These are phyloP conservation scores for Limanda limanda DNA, from an alignment of 2,113 vertebrate species.

Conservation along the genomic window DNA sequence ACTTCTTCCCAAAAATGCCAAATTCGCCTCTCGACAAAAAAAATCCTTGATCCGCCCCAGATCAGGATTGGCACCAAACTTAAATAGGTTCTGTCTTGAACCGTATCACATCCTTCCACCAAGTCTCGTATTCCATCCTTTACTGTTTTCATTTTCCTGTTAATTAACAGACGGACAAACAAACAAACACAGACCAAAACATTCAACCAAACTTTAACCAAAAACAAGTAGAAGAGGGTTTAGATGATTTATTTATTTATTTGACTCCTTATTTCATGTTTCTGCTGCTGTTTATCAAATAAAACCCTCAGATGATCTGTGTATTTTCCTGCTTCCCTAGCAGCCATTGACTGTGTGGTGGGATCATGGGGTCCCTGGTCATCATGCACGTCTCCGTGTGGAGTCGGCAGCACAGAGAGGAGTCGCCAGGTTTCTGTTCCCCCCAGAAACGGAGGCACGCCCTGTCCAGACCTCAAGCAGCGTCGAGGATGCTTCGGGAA, in stretches of 20 bases:
- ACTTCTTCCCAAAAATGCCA: no score
- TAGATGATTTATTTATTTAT: background rate
- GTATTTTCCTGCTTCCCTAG: conserved; percentile 46
- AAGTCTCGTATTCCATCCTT: no score
- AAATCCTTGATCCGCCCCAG: no score
- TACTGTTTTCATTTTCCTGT: no score
- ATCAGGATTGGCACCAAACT: no score
- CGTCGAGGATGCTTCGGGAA: conserved; percentile 88
- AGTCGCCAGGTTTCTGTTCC: conserved; percentile 86
- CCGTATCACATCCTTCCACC: no score
- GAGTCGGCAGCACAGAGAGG: conserved; percentile 85
- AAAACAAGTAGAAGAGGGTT: background rate
- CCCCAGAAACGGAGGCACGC: conserved; percentile 85
- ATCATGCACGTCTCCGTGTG: conserved; percentile 85
- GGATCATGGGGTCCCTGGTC: conserved; percentile 89
- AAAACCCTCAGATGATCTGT: conserved; percentile 29
- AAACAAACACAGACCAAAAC: no score
- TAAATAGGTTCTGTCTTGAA: no score
- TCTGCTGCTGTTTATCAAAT: background rate
- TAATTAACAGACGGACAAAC: no score
- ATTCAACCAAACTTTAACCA: no score
- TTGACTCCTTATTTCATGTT: background rate
- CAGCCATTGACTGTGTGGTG: conserved; percentile 87
- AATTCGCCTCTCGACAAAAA: no score
- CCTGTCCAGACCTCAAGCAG: conserved; percentile 89